Evolutionary conservation across 2,888 invertebrate genomes (phyloP).

Genomic region (Apocheima hispidaria): DNA sequence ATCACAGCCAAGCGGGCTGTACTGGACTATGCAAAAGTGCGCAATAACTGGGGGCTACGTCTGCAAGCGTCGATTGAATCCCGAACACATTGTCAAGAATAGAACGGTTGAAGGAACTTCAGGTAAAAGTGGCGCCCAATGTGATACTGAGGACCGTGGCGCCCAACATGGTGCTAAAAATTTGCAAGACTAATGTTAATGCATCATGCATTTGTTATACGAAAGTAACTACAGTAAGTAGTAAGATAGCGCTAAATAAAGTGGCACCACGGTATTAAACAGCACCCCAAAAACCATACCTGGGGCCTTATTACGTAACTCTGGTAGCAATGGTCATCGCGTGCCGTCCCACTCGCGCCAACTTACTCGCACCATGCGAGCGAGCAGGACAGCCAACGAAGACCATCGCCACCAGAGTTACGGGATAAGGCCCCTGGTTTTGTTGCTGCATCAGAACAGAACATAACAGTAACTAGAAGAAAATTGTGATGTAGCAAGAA

Average conservation of each 20-base stretch:
- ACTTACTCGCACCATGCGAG: no score
- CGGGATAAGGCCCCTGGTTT: no score
- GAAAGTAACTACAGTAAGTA: no score
- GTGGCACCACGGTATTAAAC: background rate
- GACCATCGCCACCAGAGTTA: no score
- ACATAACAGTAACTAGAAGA: background rate
- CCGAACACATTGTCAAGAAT: conserved; percentile 84
- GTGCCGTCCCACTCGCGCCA: no score
- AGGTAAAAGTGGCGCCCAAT: conserved; percentile 58
- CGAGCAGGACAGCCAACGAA: no score
- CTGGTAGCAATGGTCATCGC: no score
- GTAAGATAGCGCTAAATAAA: conserved; percentile 15
- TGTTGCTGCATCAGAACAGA: background rate
- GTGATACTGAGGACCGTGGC: conserved; percentile 24
- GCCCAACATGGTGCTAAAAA: conserved; percentile 34
- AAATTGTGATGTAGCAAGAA: background rate
- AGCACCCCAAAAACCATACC: background rate
- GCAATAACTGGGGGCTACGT: conserved; percentile 89
- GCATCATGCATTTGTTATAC: no score
- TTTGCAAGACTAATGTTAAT: no score
- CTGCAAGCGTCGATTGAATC: conserved; percentile 82
- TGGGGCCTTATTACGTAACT: no score
- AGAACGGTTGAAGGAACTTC: conserved; percentile 87
- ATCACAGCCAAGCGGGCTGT: conserved; percentile 89
- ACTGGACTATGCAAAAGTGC: conserved; percentile 89